Conservation (phyloP, 1,140 invertebrate species). For the Lepidotrigona ventralis region DNA sequence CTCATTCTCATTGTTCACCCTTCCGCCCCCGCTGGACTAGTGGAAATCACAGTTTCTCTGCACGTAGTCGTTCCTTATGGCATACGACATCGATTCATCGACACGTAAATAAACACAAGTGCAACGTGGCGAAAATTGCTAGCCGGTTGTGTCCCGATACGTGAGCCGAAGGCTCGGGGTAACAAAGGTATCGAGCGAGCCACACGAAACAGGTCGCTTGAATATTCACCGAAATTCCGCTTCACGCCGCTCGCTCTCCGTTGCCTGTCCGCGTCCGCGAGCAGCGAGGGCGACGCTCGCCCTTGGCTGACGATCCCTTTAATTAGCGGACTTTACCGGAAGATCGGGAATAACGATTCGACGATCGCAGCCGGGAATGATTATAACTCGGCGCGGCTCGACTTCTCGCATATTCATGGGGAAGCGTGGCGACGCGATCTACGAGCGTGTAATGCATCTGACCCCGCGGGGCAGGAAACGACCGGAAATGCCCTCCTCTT, state of each 20-base stretch:
- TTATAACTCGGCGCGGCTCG: constrained; percentile 39
- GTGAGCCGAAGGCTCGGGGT: background rate
- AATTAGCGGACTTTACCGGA: constrained; percentile 34
- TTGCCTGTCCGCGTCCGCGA: too few relatives aligned
- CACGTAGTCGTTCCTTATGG: background rate
- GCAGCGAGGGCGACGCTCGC: background rate
- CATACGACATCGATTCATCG: background rate
- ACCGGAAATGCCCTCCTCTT: background rate
- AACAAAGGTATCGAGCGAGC: constrained; percentile 33
- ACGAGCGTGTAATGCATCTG: constrained; percentile 48
- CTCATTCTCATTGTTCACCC: too few relatives aligned
- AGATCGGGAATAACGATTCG: constrained; percentile 48
- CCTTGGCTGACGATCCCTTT: constrained; percentile 11
- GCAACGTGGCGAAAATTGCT: background rate
- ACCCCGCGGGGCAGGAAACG: constrained; percentile 1
- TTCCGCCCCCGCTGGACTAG: too few relatives aligned
- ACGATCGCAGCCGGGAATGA: constrained; percentile 26
- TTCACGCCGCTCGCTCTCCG: background rate
- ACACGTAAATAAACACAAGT: constrained; percentile 9
- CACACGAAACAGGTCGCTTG: constrained; percentile 9
- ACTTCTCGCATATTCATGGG: constrained; percentile 51
- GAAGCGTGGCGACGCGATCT: constrained; percentile 34
- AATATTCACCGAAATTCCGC: constrained; percentile 42
- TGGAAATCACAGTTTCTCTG: background rate
- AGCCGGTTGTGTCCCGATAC: constrained; percentile 10